phyloP scores from a whole-genome alignment of 1,140 invertebrate genomes.

The Hesperophylax magnus region DNA sequence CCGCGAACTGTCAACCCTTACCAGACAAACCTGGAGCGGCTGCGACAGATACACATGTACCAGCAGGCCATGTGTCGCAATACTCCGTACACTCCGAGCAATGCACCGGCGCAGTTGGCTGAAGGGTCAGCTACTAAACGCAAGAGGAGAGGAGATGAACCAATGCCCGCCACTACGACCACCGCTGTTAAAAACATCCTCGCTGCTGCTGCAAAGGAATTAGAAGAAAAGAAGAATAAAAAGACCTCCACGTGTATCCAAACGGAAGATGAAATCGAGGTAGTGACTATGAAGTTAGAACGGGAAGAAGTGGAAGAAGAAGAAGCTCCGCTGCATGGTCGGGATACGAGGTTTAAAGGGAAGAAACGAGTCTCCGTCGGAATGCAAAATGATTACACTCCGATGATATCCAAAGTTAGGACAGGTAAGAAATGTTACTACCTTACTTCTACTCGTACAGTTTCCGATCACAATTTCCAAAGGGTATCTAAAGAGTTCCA shows the following conservation, averaged over 20 bases:
- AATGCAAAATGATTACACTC: slow-evolving; percentile 51
- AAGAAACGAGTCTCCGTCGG: slow-evolving; percentile 72
- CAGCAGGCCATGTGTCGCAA: slow-evolving; percentile 67
- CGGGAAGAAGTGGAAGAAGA: slow-evolving; percentile 49
- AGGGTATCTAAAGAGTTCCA: too few relatives aligned
- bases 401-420: slow-evolving; percentile 45
- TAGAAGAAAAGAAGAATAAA: slow-evolving; percentile 65
- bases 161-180: slow-evolving; percentile 62
- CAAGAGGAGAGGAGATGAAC: slow-evolving; percentile 64
- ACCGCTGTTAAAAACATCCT: slow-evolving; percentile 67
- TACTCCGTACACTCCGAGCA: background rate
- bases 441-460: too few relatives aligned
- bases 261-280: slow-evolving; percentile 64
- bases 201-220: slow-evolving; percentile 66
- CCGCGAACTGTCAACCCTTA: slow-evolving; percentile 55
- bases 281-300: slow-evolving; percentile 35
- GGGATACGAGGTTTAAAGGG: slow-evolving; percentile 66
- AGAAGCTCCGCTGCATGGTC: slow-evolving; percentile 49
- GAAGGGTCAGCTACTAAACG: slow-evolving; percentile 57
- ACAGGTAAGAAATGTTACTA: slow-evolving; percentile 17
- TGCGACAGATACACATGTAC: slow-evolving; percentile 68
- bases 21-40: slow-evolving; percentile 67
- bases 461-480: too few relatives aligned
- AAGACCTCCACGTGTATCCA: slow-evolving; percentile 65
- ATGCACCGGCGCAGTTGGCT: background rate